Evolutionary conservation across 2,888 invertebrate species (phyloP).

Genomic region (Orthonychiurus folsomi): DNA sequence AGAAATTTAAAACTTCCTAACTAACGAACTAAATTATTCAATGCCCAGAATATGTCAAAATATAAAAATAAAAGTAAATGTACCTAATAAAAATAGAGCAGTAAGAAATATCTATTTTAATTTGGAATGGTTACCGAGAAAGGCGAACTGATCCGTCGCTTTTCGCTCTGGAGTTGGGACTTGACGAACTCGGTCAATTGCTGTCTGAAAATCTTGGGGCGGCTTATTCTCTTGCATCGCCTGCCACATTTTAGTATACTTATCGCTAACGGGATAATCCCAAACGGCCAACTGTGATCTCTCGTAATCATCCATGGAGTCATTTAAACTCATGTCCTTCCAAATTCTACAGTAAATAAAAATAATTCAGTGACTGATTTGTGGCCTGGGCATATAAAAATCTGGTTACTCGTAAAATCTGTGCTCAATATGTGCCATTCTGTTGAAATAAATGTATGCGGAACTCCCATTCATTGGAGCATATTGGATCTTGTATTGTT

Average conservation of each 20-base stretch:
- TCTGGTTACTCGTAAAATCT: conserved; percentile 85
- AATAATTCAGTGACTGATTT: neutral
- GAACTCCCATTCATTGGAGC: conserved; percentile 81
- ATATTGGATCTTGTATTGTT: conserved; percentile 92
- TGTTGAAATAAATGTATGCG: conserved; percentile 85
- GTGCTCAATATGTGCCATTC: conserved; percentile 92
- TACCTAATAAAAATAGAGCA: too few relatives aligned
- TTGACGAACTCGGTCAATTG: conserved; percentile 59
- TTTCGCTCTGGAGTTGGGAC: conserved; percentile 48
- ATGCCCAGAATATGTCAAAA: too few relatives aligned
- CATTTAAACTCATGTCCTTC: conserved; percentile 96
- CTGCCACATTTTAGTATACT: conserved; percentile 98
- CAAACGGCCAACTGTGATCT: conserved; percentile 91
- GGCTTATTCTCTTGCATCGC: conserved; percentile 80
- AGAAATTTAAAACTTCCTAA: neutral
- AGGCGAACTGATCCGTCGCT: conserved; percentile 79
- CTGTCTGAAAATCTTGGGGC: conserved; percentile 69
- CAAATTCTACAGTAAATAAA: conserved; percentile 62
- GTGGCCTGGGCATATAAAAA: neutral
- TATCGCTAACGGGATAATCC: conserved; percentile 98
- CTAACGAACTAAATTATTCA: too few relatives aligned
- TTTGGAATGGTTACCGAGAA: conserved; percentile 53
- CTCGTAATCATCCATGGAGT: conserved; percentile 79
- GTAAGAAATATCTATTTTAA: too few relatives aligned
- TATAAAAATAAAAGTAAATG: too few relatives aligned